Conservation (phyloP, 2,888 invertebrate genomes). For the Papilio protenor region DNA sequence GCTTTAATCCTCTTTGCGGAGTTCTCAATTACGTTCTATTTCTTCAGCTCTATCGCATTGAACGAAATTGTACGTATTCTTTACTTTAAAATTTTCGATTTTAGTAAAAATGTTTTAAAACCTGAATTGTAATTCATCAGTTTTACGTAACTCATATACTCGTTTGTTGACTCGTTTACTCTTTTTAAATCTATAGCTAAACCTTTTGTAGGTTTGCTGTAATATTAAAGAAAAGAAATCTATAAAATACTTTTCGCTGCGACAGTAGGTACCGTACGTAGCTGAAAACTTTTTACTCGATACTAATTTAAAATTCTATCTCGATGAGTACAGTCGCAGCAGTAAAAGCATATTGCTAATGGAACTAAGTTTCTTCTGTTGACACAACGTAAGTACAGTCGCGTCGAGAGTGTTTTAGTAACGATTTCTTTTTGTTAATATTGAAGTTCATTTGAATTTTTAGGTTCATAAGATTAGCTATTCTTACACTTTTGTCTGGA, state of each 20-base stretch:
- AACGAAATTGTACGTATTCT: neutral
- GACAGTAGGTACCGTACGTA: neutral
- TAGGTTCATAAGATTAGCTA: too few species aligned
- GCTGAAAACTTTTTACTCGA: neutral
- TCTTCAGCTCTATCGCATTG: neutral
- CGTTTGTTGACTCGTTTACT: too few species aligned
- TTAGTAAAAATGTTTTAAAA: neutral
- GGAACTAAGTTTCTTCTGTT: neutral
- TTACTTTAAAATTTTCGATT: neutral
- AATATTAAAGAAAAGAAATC: too few species aligned
- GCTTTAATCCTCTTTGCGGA: constrained; percentile 14
- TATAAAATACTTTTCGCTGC: neutral
- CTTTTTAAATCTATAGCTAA: too few species aligned
- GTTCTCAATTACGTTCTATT: neutral
- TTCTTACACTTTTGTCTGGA: too few species aligned
- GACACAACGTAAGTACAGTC: constrained; percentile 19
- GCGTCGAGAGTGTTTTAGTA: neutral
- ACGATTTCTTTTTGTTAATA: neutral
- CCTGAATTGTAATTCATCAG: too few species aligned
- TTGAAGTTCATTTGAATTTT: too few species aligned
- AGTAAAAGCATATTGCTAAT: constrained; percentile 20
- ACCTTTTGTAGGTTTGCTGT: too few species aligned
- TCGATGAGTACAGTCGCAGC: neutral
- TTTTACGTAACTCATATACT: too few species aligned
- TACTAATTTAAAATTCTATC: constrained; percentile 19